These are phyloP conservation scores for Corbicula japonica DNA, from an alignment of 2,888 invertebrate species.

Conservation along the genomic window DNA sequence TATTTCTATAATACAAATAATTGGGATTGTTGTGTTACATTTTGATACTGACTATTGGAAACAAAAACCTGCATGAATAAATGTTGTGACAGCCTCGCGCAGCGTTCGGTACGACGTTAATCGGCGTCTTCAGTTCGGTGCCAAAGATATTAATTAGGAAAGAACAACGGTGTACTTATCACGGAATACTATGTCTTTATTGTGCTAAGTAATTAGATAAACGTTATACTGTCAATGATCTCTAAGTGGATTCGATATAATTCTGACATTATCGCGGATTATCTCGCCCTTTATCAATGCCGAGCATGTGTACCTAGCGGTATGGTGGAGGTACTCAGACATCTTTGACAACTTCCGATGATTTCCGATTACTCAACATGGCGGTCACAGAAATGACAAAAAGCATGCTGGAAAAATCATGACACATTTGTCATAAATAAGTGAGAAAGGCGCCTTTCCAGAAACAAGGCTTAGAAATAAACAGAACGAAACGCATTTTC, in stretches of 20 bases:
- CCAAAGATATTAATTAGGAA: too few species aligned
- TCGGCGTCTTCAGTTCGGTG: too few species aligned
- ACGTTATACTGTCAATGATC: constrained; percentile 43
- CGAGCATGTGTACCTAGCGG: constrained; percentile 34
- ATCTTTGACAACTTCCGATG: constrained; percentile 35
- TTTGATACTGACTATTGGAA: too few species aligned
- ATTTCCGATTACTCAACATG: constrained; percentile 33
- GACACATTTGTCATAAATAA: background rate
- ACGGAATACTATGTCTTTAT: constrained; percentile 18
- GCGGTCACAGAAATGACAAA: constrained; percentile 18
- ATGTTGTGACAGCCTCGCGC: too few species aligned
- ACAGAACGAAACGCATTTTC: background rate
- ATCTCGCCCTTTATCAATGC: constrained; percentile 28
- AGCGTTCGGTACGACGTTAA: too few species aligned
- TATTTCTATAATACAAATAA: too few species aligned
- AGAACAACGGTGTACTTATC: too few species aligned
- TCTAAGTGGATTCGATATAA: constrained; percentile 38
- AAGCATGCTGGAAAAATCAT: background rate
- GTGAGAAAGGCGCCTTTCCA: background rate
- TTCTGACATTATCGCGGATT: constrained; percentile 44
- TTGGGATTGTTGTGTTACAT: too few species aligned
- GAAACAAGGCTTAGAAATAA: background rate
- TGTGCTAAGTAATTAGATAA: constrained; percentile 41
- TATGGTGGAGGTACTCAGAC: too few species aligned
- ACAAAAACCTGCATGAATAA: too few species aligned